Evolutionary conservation across 2,797 vertebrate genomes (phyloP).

Genomic region (Siniperca undulata): DNA sequence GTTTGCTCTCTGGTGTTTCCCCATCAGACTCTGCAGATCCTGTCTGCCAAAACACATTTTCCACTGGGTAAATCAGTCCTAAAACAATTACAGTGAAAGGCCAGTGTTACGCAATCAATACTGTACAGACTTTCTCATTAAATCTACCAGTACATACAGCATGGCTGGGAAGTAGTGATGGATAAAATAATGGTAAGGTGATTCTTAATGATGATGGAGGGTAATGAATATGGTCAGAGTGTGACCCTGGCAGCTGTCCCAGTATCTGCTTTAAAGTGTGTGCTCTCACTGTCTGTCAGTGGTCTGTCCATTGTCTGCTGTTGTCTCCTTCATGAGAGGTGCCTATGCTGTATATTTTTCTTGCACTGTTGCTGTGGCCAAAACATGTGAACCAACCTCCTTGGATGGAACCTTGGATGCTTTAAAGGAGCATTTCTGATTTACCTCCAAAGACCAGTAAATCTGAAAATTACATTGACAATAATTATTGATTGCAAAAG

Average conservation of each 20-base stretch:
- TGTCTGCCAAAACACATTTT: slow-evolving; percentile 62
- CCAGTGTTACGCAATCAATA: slow-evolving; percentile 72
- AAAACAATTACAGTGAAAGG: slow-evolving; percentile 77
- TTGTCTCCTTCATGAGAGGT: slow-evolving; percentile 30
- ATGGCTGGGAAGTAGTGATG: slow-evolving; percentile 66
- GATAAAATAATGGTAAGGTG: slow-evolving; percentile 70
- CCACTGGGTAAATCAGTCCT: slow-evolving; percentile 64
- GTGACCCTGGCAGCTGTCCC: slow-evolving; percentile 74
- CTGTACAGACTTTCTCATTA: slow-evolving; percentile 70
- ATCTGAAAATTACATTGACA: not conserved
- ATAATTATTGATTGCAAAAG: not conserved
- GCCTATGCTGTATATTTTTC: slow-evolving; percentile 20
- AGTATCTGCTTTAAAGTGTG: slow-evolving; percentile 67
- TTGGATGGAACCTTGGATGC: not conserved
- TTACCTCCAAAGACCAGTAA: not conserved
- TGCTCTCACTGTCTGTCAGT: slow-evolving; percentile 44
- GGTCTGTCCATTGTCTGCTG: slow-evolving; percentile 46
- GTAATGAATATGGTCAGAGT: slow-evolving; percentile 77
- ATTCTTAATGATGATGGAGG: slow-evolving; percentile 73
- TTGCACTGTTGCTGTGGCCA: slow-evolving; percentile 7
- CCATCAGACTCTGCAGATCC: slow-evolving; percentile 52
- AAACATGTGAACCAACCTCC: slow-evolving; percentile 14
- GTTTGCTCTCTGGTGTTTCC: slow-evolving; percentile 61
- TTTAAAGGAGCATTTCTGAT: slow-evolving; percentile 1
- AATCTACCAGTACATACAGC: slow-evolving; percentile 67